A percentile compares a stretch with the other conserved stretches of the same genome.
Evolutionary conservation across 2,113 vertebrate species (phyloP).

Genomic region (Onychostruthus taczanowskii): DNA sequence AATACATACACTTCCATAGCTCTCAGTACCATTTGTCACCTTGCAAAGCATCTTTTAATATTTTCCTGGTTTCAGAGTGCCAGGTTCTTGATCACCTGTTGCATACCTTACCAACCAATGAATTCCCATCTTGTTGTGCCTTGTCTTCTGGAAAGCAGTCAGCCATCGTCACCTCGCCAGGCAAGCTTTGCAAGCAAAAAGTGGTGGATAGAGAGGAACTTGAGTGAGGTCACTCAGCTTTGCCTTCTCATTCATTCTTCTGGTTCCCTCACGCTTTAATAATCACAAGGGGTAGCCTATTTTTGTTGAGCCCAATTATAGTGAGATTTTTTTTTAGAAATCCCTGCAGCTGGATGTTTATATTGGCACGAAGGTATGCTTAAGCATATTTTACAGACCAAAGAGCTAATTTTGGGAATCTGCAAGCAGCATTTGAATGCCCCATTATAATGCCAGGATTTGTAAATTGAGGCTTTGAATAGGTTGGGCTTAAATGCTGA

Average conservation of each 20-base stretch:
- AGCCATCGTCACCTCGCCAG: not conserved
- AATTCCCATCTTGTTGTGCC: not conserved
- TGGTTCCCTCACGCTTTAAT: not conserved
- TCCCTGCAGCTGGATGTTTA: conserved; percentile 15
- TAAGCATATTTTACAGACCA: not conserved
- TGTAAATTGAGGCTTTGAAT: conserved; percentile 16
- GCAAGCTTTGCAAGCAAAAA: not conserved
- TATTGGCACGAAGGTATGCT: not conserved
- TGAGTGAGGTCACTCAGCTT: not conserved
- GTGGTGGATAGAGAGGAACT: not conserved
- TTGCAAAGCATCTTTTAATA: not conserved
- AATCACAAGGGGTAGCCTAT: not conserved
- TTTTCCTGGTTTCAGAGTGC: not conserved
- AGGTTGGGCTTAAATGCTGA: not conserved
- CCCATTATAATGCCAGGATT: not conserved
- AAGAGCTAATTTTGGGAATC: conserved; percentile 6
- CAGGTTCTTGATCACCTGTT: not conserved
- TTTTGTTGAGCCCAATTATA: conserved; percentile 12
- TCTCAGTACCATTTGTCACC: not conserved
- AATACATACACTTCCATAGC: not conserved
- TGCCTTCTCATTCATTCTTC: conserved; percentile 9
- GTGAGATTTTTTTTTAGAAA: conserved; percentile 33
- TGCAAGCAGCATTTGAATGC: not conserved
- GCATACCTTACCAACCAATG: not conserved
- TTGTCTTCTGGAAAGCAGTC: not conserved